Percentiles rank a stretch among this genome's conserved stretches.
These are phyloP conservation scores for Sebastes hubbsi DNA, from an alignment of 2,797 vertebrate species.

Conservation along the genomic window DNA sequence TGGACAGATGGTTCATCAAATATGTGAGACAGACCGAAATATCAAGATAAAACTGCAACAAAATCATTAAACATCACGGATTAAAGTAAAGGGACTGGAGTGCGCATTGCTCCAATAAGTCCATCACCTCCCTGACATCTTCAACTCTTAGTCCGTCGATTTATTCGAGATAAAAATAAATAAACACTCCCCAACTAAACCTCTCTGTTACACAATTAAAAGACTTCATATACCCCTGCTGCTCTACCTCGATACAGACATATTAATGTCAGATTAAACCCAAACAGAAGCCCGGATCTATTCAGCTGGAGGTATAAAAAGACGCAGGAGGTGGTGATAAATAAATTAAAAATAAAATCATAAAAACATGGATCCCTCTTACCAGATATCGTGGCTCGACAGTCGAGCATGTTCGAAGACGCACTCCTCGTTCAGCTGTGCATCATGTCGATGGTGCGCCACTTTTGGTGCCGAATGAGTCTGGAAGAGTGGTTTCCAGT, in stretches of 20 bases:
- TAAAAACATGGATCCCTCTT: constrained; percentile 39
- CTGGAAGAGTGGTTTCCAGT: constrained; percentile 72
- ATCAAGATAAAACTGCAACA: not conserved
- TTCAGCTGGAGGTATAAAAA: not conserved
- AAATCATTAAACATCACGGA: not conserved
- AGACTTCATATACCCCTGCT: constrained; percentile 23
- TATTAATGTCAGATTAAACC: not conserved
- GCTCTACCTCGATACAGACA: constrained; percentile 7
- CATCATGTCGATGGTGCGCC: constrained; percentile 70
- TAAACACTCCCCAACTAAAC: constrained; percentile 12
- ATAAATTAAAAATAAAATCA: not conserved
- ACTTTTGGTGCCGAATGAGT: constrained; percentile 67
- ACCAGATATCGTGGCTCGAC: constrained; percentile 61
- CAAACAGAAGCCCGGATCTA: constrained; percentile 9
- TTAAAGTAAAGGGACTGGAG: constrained; percentile 21
- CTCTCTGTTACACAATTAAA: not conserved
- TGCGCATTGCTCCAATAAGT: constrained; percentile 19
- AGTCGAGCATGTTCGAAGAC: constrained; percentile 59
- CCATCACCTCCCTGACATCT: constrained; percentile 14
- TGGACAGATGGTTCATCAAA: not conserved
- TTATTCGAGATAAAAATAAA: not conserved
- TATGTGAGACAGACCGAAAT: not conserved
- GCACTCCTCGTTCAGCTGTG: constrained; percentile 54
- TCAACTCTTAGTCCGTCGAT: constrained; percentile 40
- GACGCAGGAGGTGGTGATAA: not conserved